Percentiles rank a stretch among this genome's conserved stretches.
Evolutionary conservation across 2,797 vertebrate genomes (phyloP).

Genomic region (Rhyacichthys aspro): DNA sequence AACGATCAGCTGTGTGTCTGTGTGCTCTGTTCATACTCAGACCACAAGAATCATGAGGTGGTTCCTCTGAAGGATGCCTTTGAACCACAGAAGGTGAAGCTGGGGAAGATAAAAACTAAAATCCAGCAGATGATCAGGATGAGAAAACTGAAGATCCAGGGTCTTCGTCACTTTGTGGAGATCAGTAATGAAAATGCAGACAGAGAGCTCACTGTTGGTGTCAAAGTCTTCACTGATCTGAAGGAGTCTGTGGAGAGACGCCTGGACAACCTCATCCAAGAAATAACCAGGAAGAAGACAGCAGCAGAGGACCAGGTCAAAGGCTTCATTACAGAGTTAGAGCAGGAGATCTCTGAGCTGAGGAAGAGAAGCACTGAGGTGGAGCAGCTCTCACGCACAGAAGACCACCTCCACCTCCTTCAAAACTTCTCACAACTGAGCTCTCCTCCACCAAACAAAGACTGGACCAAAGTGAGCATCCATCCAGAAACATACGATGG

Average conservation of each 20-base stretch:
- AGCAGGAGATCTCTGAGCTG: conserved; percentile 39
- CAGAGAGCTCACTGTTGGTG: not conserved
- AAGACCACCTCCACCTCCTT: not conserved
- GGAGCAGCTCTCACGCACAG: not conserved
- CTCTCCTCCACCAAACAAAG: too few relatives aligned
- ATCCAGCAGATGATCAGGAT: conserved; percentile 26
- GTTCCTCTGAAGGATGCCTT: conserved; percentile 21
- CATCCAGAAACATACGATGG: too few relatives aligned
- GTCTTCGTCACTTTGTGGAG: conserved; percentile 13
- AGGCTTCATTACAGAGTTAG: conserved; percentile 21
- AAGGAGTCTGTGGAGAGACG: conserved; percentile 8
- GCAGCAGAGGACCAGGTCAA: conserved; percentile 11
- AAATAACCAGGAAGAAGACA: conserved; percentile 11
- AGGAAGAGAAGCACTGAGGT: conserved; percentile 13
- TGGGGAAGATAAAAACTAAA: conserved; percentile 4
- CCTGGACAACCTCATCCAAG: conserved; percentile 12
- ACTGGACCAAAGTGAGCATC: too few relatives aligned
- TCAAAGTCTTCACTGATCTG: conserved; percentile 21
- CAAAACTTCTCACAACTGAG: too few relatives aligned
- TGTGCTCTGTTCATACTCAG: not conserved
- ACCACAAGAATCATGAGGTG: conserved; percentile 31
- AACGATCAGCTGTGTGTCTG: conserved; percentile 25
- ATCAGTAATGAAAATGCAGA: conserved; percentile 10
- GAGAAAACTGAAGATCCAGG: conserved; percentile 18
- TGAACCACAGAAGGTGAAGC: conserved; percentile 11